Percentiles rank a stretch among this genome's conserved stretches.
Evolutionary conservation across 2,888 invertebrate species (phyloP).

Genomic region (Subacronicta megacephala): DNA sequence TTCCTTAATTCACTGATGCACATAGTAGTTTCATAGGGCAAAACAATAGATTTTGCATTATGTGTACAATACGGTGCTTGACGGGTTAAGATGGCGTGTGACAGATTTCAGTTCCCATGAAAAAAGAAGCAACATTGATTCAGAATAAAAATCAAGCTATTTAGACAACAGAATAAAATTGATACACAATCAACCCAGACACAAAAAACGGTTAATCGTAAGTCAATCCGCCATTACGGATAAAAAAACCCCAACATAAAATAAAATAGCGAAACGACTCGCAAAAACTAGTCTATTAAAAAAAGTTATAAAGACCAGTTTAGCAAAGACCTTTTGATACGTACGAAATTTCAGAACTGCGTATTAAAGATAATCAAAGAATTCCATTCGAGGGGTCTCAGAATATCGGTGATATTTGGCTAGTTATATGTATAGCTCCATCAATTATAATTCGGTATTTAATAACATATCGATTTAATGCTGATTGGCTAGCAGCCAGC

Average conservation of each 20-base stretch:
- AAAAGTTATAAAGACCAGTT: constrained; percentile 54
- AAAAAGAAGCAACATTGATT: constrained; percentile 8
- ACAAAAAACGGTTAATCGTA: constrained; percentile 33
- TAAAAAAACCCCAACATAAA: constrained; percentile 34
- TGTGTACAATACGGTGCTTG: no score
- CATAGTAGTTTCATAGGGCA: no score
- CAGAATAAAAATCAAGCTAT: constrained; percentile 2
- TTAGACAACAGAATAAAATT: constrained; percentile 24
- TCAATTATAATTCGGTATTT: constrained; percentile 71
- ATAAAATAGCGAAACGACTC: constrained; percentile 41
- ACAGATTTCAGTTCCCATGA: no score
- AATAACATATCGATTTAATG: constrained; percentile 63
- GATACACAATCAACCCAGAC: constrained; percentile 16
- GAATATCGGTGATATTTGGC: constrained; percentile 61
- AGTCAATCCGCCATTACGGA: constrained; percentile 36
- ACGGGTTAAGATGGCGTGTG: no score
- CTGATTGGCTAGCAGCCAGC: constrained; percentile 74
- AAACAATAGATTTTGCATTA: no score
- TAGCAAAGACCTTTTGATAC: constrained; percentile 49
- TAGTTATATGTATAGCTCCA: constrained; percentile 47
- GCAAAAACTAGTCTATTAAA: constrained; percentile 59
- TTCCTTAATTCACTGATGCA: no score
- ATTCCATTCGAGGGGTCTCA: constrained; percentile 56
- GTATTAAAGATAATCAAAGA: constrained; percentile 47
- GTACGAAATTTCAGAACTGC: constrained; percentile 26